These are phyloP conservation scores for Aviceda subcristata DNA, from an alignment of 2,113 vertebrate genomes.

Conservation along the genomic window DNA sequence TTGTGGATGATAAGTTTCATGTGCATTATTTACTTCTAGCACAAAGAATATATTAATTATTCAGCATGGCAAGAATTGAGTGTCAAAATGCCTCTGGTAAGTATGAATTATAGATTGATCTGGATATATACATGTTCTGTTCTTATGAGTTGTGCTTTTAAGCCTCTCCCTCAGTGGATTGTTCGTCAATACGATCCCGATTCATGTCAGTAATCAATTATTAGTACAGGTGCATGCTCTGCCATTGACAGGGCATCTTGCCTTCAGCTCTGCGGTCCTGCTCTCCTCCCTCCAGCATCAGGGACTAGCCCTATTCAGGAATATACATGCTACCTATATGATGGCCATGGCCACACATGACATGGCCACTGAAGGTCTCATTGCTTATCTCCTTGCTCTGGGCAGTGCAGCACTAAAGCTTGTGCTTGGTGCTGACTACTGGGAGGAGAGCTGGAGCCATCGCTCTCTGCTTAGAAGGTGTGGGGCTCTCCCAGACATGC, in stretches of 20 bases:
- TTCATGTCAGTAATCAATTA: background rate
- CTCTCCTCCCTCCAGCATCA: background rate
- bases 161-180: background rate
- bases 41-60: constrained; percentile 22
- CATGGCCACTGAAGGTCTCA: background rate
- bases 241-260: background rate
- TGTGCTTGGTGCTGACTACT: rapidly evolving
- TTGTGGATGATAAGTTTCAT: background rate
- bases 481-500: background rate
- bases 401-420: background rate
- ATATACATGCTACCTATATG: rapidly evolving
- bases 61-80: background rate
- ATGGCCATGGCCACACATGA: background rate
- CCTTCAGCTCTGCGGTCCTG: background rate
- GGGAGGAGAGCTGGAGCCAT: background rate
- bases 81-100: background rate
- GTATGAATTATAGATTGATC: constrained; percentile 9
- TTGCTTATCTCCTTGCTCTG: background rate
- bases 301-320: background rate
- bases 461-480: background rate
- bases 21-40: background rate
- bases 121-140: background rate
- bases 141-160: background rate
- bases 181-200: background rate
- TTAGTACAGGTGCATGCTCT: background rate